Conservation (phyloP, 2,888 invertebrate genomes). For the Caenorhabditis doughertyi region DNA sequence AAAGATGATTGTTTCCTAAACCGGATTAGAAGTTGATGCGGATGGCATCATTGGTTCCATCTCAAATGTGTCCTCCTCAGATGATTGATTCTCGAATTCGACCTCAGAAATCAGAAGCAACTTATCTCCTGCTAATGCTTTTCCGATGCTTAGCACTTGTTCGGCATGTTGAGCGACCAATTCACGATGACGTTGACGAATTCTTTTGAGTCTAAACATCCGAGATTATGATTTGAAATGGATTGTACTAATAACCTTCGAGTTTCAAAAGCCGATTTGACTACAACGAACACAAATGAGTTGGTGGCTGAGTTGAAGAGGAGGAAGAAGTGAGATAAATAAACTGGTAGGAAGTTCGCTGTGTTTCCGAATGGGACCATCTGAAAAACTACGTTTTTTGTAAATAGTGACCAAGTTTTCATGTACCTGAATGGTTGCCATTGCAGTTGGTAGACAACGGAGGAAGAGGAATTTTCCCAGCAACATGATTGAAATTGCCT, state of each 20-base stretch:
- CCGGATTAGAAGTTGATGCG: conserved; percentile 50
- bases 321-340: conserved; percentile 68
- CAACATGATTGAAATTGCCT: conserved; percentile 75
- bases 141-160: conserved; percentile 76
- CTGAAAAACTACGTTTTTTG: background rate
- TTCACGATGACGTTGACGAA: conserved; percentile 67
- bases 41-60: conserved; percentile 57
- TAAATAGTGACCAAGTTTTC: background rate
- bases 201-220: conserved; percentile 63
- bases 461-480: conserved; percentile 75
- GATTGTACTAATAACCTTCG: conserved; percentile 53
- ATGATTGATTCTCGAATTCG: conserved; percentile 52
- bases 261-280: conserved; percentile 77
- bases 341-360: conserved; percentile 36
- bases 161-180: conserved; percentile 75
- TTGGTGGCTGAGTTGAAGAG: conserved; percentile 77
- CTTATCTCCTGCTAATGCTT: conserved; percentile 75
- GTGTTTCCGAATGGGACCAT: conserved; percentile 40
- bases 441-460: conserved; percentile 74
- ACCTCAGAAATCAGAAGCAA: conserved; percentile 60
- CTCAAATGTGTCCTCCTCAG: conserved; percentile 54
- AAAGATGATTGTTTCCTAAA: conserved; percentile 46
- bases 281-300: conserved; percentile 75
- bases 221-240: background rate
- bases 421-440: conserved; percentile 65